Percentiles rank a stretch among this genome's conserved stretches.
Evolutionary conservation across 92 coral and sea anemone species (phyloP).

Genomic region (Zoanthus sansibaricus): DNA sequence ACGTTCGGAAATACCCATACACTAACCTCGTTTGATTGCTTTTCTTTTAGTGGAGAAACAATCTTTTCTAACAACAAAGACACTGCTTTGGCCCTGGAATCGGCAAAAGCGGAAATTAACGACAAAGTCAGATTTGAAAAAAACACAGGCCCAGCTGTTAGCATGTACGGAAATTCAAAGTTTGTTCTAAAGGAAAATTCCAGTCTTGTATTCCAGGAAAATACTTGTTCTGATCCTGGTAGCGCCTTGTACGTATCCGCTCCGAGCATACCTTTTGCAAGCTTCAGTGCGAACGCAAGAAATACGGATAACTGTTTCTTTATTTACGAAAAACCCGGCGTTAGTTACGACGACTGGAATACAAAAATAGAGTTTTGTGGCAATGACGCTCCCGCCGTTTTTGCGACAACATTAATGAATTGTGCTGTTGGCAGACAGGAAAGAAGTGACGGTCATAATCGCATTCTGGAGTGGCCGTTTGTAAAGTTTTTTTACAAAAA

Average conservation of each 20-base stretch:
- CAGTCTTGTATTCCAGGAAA: slow-evolving; percentile 60
- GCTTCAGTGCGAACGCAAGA: slow-evolving; percentile 65
- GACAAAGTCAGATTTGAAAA: slow-evolving; percentile 60
- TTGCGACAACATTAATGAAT: slow-evolving; percentile 79
- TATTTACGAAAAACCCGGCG: slow-evolving; percentile 42
- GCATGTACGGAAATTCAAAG: slow-evolving; percentile 80
- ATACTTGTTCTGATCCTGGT: slow-evolving; percentile 74
- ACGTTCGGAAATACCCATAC: no score
- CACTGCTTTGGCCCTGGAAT: slow-evolving; percentile 82
- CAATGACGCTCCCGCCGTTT: slow-evolving; percentile 74
- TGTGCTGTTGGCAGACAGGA: slow-evolving; percentile 67
- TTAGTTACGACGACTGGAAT: slow-evolving; percentile 65
- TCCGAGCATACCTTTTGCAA: slow-evolving; percentile 80
- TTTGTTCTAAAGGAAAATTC: slow-evolving; percentile 63
- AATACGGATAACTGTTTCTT: slow-evolving; percentile 79
- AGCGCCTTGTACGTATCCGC: slow-evolving; percentile 85
- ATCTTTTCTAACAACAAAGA: slow-evolving; percentile 57
- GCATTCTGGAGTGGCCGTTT: slow-evolving; percentile 73
- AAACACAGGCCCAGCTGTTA: slow-evolving; percentile 91
- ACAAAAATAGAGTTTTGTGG: slow-evolving; percentile 70
- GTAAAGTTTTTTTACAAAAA: slow-evolving; percentile 53
- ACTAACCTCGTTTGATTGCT: slow-evolving; percentile 31
- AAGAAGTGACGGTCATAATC: slow-evolving; percentile 49
- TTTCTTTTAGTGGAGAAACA: slow-evolving; percentile 46
- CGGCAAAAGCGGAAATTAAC: slow-evolving; percentile 59